These are phyloP conservation scores for Pteronura brasiliensis DNA, from an alignment of 2,113 vertebrate species.

Conservation along the genomic window DNA sequence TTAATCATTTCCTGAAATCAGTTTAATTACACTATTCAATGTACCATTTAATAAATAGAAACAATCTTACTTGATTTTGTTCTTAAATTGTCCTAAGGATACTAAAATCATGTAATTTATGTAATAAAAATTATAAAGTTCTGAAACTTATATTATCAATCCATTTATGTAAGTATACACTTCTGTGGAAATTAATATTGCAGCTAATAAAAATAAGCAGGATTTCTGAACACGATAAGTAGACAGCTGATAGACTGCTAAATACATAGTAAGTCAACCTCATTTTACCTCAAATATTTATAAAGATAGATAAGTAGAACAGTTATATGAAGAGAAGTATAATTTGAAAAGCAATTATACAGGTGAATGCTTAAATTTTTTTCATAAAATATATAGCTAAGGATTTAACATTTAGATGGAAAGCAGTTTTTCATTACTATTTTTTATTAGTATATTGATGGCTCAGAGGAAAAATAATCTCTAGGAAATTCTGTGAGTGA, in stretches of 20 bases:
- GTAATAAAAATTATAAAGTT: neutral
- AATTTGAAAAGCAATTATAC: slow-evolving; percentile 35
- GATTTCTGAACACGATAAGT: neutral
- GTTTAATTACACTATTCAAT: neutral
- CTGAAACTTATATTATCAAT: neutral
- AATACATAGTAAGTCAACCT: neutral
- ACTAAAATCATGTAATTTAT: neutral
- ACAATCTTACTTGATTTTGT: neutral
- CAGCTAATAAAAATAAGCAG: neutral
- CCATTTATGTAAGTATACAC: neutral
- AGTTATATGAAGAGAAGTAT: neutral
- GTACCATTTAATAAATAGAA: neutral
- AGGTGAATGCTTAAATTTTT: neutral
- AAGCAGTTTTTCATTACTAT: neutral
- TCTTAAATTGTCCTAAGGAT: neutral
- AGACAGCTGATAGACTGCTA: neutral
- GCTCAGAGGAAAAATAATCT: neutral
- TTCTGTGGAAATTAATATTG: neutral
- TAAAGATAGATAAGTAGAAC: neutral
- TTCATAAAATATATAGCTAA: neutral
- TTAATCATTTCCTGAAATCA: neutral
- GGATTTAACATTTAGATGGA: slow-evolving; percentile 44
- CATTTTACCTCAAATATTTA: neutral
- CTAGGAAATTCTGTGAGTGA: neutral
- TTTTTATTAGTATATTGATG: slow-evolving; percentile 38